phyloP scores from a whole-genome alignment of 1,140 invertebrate species.

The Telenomus remus region DNA sequence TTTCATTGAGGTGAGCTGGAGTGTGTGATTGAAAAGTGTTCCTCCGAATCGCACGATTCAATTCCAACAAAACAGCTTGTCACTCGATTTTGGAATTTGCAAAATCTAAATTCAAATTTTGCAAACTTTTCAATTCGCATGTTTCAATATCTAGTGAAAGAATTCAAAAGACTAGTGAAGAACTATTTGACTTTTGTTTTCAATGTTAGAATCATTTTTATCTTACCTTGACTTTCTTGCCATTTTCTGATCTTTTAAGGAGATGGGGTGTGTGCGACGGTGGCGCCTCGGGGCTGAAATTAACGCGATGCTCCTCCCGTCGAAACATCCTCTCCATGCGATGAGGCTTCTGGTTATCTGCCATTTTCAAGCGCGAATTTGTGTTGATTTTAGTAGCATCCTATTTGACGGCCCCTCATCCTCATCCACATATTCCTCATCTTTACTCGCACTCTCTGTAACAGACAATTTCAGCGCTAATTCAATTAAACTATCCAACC shows the following conservation, averaged over 20 bases:
- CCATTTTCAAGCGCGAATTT: constrained; percentile 61
- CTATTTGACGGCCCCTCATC: constrained; percentile 62
- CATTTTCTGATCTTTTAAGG: constrained; percentile 75
- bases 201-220: no score
- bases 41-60: neutral
- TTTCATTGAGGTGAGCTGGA: neutral
- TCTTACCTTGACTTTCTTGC: constrained; percentile 78
- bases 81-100: neutral
- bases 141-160: no score
- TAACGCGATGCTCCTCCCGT: constrained; percentile 62
- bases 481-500: no score
- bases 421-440: constrained; percentile 69
- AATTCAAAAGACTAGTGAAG: no score
- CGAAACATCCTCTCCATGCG: constrained; percentile 63
- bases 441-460: constrained; percentile 72
- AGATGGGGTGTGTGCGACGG: constrained; percentile 64
- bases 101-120: no score
- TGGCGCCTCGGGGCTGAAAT: constrained; percentile 70
- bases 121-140: no score
- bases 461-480: constrained; percentile 16
- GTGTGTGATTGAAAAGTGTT: constrained; percentile 18
- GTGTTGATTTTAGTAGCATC: constrained; percentile 62
- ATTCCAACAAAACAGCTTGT: neutral
- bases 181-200: no score
- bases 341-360: constrained; percentile 46